phyloP scores from a whole-genome alignment of 2,113 vertebrate genomes.

The Pterophyllum scalare region DNA sequence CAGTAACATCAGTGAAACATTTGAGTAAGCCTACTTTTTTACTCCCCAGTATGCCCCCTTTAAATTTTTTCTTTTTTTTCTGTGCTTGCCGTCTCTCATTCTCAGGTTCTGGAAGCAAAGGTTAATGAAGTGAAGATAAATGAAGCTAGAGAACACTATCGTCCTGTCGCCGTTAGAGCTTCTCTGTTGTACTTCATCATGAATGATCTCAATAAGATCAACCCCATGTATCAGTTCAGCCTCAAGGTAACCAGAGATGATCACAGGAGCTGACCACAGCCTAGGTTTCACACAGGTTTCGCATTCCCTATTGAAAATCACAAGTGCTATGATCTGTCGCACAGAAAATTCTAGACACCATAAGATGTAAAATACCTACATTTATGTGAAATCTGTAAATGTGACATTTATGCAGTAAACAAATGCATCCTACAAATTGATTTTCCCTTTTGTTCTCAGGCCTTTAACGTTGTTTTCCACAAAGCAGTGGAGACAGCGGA shows the following conservation, averaged over 20 bases:
- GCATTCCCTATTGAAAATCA: background rate
- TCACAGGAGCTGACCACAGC: background rate
- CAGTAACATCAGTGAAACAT: background rate
- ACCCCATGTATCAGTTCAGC: constrained; percentile 87
- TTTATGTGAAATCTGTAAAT: background rate
- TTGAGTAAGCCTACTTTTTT: background rate
- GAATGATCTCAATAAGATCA: constrained; percentile 89
- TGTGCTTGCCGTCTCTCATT: background rate
- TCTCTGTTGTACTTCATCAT: constrained; percentile 86
- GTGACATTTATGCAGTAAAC: background rate
- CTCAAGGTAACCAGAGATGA: constrained; percentile 75
- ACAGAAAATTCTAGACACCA: background rate
- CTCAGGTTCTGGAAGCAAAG: constrained; percentile 84
- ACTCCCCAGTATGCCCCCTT: background rate
- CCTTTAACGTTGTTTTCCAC: constrained; percentile 85
- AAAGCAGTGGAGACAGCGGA: constrained; percentile 80
- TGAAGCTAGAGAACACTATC: constrained; percentile 83
- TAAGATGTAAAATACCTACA: background rate
- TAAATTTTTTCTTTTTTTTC: background rate
- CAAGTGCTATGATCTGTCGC: no score
- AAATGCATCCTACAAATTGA: background rate
- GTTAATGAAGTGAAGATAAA: constrained; percentile 86
- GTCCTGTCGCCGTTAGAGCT: constrained; percentile 81
- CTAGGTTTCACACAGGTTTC: no score
- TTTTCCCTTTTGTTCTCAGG: constrained; percentile 59